Base-by-base conservation (phyloP, 2,888 invertebrate genomes). In the Drosophila fulvimacula region DNA sequence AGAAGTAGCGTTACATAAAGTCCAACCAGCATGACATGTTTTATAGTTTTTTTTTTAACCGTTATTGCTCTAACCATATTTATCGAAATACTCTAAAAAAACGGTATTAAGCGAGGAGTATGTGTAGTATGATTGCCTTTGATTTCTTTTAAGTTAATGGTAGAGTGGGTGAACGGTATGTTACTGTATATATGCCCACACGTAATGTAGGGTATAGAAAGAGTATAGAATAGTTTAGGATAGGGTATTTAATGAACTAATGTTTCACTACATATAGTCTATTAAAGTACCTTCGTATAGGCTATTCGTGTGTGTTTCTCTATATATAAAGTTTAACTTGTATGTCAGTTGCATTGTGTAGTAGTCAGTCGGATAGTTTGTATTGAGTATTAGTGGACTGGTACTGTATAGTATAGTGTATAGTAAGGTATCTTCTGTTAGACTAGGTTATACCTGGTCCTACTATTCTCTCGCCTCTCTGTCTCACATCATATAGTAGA, bases 1-100 rank as follows among this genome's bases (percentile, higher is more conserved):
- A 65, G 63, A 81, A 83, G 82, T 81, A 83, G 84, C 83, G 83
- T 83, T 87, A 87, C 88, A 84, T 70, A 83, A 86, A 82, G 76
- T 27, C 48, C 24, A 55, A 13, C 41, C 42, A 48, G 17, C 52
- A 46, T 42, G 63, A 27, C 44, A 73, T 69, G 69, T 48, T 55
- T 52, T 63, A 55, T 19, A 15, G 11, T 57, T 41, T 70, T 7
- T 34, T 34, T 32, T 39, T 58, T 24, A 36, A 36, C 51, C 51
- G 51, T 21, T 52, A 36, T 59, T 59, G 11, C 48, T 57, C 32
- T 55, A 39, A 11, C 42, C 36, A 51, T 17, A 17, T 19, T 48
- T 32, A 32, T 19, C 19, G 48, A 19, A 30, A 48, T 32, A 48
- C 30, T 17, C 48, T 30, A 7, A 32, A 13, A 30, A 32, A 27